Conservation (phyloP, 2,113 vertebrate species). For the Heterochromis multidens region DNA sequence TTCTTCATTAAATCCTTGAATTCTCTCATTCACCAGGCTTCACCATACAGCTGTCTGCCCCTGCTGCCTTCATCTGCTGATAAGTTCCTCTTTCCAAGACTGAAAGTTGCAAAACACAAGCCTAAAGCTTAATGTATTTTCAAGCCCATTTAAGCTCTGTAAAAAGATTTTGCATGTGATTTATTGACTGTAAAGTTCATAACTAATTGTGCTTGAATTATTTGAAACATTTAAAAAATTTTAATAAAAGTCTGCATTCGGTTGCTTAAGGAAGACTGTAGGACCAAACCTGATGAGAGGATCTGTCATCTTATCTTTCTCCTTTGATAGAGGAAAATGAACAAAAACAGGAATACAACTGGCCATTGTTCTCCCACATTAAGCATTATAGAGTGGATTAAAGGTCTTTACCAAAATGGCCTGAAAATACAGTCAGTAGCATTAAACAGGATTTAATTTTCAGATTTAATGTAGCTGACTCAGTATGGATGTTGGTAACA, state of each 20-base stretch:
- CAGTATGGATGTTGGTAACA: background rate
- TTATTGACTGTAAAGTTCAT: background rate
- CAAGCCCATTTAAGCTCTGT: background rate
- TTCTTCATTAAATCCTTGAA: slow-evolving; percentile 31
- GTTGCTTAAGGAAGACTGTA: background rate
- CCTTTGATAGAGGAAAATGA: background rate
- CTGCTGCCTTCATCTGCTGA: slow-evolving; percentile 3
- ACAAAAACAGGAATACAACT: background rate
- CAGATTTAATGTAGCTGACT: background rate
- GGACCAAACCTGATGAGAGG: background rate
- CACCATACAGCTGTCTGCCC: background rate
- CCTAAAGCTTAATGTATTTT: background rate
- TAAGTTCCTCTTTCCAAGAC: background rate
- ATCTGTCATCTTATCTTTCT: background rate
- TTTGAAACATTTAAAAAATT: background rate
- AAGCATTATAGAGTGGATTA: background rate
- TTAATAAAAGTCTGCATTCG: background rate
- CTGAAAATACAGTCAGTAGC: background rate
- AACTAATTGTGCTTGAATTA: background rate
- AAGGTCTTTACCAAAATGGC: background rate
- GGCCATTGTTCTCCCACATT: background rate
- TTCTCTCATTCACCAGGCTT: background rate
- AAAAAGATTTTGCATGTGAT: background rate
- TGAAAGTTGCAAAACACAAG: background rate
- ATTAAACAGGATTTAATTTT: background rate